These are phyloP conservation scores for Perodicticus potto DNA, from an alignment of 2,797 vertebrate species.

Conservation along the genomic window DNA sequence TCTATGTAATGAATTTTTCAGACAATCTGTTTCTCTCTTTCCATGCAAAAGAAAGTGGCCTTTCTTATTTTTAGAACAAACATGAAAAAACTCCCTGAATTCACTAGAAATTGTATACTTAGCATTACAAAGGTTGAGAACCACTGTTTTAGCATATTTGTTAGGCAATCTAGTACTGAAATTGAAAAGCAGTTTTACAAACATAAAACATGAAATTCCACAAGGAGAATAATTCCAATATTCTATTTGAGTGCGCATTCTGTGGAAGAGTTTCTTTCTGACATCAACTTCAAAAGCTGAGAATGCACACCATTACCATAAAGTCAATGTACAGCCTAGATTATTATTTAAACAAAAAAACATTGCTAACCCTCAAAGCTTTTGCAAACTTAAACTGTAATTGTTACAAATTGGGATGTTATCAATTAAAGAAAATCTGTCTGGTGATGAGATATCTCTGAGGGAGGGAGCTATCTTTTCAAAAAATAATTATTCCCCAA, in stretches of 20 bases:
- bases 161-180: neutral
- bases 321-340: neutral
- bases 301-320: conserved; percentile 1
- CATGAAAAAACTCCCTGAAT: neutral
- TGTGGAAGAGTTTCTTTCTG: conserved; percentile 32
- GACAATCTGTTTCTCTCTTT: neutral
- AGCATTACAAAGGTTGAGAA: neutral
- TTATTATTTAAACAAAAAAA: conserved; percentile 13
- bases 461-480: neutral
- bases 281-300: neutral
- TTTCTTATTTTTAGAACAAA: conserved; percentile 56
- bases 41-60: neutral
- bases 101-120: conserved; percentile 6
- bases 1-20: neutral
- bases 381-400: conserved; percentile 31
- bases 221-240: conserved; percentile 3
- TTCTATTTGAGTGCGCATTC: neutral
- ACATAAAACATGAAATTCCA: neutral
- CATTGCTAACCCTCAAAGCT: conserved; percentile 20
- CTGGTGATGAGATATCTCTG: neutral
- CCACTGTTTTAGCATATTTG: neutral
- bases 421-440: conserved; percentile 42
- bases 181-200: conserved; percentile 50
- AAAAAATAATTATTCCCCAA: neutral
- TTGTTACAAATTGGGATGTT: conserved; percentile 15